Base-by-base conservation (phyloP, 2,113 vertebrate genomes). In the Leucopsar rothschildi region DNA sequence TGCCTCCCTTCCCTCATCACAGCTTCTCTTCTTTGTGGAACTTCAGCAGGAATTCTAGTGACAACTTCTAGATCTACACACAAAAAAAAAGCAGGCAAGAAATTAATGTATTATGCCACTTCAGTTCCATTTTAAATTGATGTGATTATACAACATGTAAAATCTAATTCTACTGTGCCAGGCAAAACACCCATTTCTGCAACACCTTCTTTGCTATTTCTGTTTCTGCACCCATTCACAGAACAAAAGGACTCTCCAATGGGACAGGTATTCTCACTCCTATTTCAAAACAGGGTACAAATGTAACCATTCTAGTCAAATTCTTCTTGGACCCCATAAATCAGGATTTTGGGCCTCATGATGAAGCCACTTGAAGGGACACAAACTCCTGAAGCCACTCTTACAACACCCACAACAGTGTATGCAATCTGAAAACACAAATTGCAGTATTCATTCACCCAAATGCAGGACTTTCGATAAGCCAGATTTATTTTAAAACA, bases 1-100 rank as follows among this genome's bases (percentile, higher is more conserved):
- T 99, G 99, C 61, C 99, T 97, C 15, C 99, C 98, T 93, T 98
- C 98, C 57, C 98, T 98, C 35, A 96, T 98, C 80, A 98, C 86
- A 37, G 65, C 98, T 99, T 91, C 98, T 98, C 97, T 88, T 33
- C 85, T 88, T 12, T 57, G 85, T 22, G 50, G 57, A 64, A 88
- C 66, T 56, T 79, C 57, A 63, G 78, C 78, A 68, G 78, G 78
- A 81, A 81, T 81, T 55, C 75, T 55, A 29, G 49, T 87, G 49
- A 98, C 40, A 99, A 91, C 98, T 94, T 99, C 98, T 24, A 86
- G 55, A 86, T 86, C 84, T 86, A 44, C 73, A 53, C 29, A 49
- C 29, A 71, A 2, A 64, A 37, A 37, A 35, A 88, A 35, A 56
- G 3, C 35, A 64, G 57, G 6, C 35, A 87, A 49, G 8, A 40